phyloP scores from a whole-genome alignment of 2,888 invertebrate species.

The Argyra leucocephala region DNA sequence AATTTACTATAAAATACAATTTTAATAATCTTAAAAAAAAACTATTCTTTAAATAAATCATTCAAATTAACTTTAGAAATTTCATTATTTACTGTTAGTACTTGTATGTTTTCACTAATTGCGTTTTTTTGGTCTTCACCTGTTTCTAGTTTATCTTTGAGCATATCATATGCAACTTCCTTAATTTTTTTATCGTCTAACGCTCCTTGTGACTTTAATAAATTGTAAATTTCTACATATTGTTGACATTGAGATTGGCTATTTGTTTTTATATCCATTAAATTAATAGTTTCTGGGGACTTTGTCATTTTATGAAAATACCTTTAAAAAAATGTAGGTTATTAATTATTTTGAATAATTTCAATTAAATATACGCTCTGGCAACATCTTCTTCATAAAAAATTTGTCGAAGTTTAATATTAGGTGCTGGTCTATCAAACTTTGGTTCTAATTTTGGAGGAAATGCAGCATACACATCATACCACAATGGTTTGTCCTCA shows the following conservation, averaged over 20 bases:
- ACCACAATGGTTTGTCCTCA: conserved; percentile 87
- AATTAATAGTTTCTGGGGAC: conserved; percentile 48
- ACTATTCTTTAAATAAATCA: conserved; percentile 38
- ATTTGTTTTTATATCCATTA: conserved; percentile 45
- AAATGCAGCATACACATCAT: conserved; percentile 79
- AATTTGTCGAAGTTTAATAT: conserved; percentile 55
- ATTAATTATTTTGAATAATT: not conserved
- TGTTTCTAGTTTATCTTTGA: conserved; percentile 35
- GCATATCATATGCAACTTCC: conserved; percentile 43
- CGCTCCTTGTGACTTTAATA: conserved; percentile 48
- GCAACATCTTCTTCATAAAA: conserved; percentile 75
- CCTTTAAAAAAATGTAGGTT: conserved; percentile 44
- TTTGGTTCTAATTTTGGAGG: conserved; percentile 79
- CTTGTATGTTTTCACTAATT: conserved; percentile 10
- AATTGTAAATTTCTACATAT: conserved; percentile 53
- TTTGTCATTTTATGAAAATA: conserved; percentile 56
- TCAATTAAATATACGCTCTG: conserved; percentile 58
- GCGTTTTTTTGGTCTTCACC: conserved; percentile 10
- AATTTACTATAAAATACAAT: not conserved
- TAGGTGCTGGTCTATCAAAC: conserved; percentile 57
- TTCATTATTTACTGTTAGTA: conserved; percentile 28
- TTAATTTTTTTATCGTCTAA: conserved; percentile 48
- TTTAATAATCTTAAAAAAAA: conserved; percentile 16
- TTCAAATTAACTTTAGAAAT: conserved; percentile 33
- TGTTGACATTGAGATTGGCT: conserved; percentile 48